A percentile compares a stretch with the other conserved stretches of the same genome.
phyloP scores from a whole-genome alignment of 2,797 vertebrate species.

The Acridotheres tristis region DNA sequence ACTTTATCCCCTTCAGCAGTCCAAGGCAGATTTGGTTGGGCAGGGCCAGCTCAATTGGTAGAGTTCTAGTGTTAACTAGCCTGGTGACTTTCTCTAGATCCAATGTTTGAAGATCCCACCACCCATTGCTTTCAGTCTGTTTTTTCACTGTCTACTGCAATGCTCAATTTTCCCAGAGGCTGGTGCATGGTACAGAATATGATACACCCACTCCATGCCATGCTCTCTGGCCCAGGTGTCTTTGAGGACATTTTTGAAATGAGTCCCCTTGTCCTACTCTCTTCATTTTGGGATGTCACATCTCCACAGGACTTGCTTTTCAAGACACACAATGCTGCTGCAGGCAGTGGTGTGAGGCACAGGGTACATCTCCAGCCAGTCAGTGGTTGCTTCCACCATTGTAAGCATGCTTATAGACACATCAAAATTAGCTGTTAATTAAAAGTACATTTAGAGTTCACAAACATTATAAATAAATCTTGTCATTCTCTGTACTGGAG shows the following conservation, averaged over 20 bases:
- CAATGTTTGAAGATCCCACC: background rate
- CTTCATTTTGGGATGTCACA: background rate
- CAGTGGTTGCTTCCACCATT: background rate
- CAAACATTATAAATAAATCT: background rate
- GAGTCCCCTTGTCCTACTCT: accelerated
- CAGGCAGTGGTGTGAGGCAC: background rate
- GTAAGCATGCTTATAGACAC: background rate
- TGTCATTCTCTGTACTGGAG: background rate
- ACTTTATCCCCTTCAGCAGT: background rate
- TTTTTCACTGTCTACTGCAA: background rate
- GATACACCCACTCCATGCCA: background rate
- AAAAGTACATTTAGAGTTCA: background rate
- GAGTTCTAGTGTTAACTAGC: background rate
- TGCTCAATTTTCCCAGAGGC: background rate
- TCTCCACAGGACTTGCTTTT: background rate
- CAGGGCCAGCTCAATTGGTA: background rate
- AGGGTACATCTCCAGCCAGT: background rate
- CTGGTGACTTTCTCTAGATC: accelerated
- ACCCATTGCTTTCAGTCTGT: background rate
- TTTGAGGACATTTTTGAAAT: background rate
- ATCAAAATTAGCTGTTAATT: background rate
- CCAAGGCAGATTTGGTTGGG: background rate
- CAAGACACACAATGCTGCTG: background rate
- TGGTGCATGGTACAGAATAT: background rate
- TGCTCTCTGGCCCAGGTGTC: background rate